A percentile compares a stretch with the other conserved stretches of the same genome.
Evolutionary conservation across 2,113 vertebrate genomes (phyloP).

Genomic region (Lichenostomus cassidix): DNA sequence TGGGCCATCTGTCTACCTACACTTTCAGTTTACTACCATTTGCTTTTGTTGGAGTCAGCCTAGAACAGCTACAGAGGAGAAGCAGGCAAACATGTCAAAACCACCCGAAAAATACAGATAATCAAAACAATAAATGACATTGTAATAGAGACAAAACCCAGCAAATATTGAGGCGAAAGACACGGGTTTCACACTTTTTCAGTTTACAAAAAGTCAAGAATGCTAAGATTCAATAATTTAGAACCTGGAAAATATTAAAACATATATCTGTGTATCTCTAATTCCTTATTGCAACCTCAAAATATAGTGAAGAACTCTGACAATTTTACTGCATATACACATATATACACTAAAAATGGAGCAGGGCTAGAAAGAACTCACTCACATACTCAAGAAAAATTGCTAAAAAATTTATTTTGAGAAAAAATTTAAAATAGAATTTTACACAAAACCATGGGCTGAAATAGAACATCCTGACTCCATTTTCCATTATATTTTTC

Average conservation of each 20-base stretch:
- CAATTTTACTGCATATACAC: too few relatives aligned
- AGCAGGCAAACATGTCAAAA: neutral
- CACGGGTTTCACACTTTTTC: neutral
- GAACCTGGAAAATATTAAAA: neutral
- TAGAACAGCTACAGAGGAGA: neutral
- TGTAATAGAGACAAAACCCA: neutral
- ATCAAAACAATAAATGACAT: neutral
- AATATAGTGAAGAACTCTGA: neutral
- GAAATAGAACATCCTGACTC: neutral
- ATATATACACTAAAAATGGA: neutral
- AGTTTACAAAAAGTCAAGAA: neutral
- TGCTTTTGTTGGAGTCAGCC: neutral
- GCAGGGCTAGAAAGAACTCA: neutral
- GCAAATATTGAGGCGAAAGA: neutral
- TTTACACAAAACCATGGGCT: neutral
- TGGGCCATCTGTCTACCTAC: neutral
- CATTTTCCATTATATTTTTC: neutral
- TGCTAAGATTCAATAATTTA: neutral
- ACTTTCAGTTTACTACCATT: neutral
- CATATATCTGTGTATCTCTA: neutral
- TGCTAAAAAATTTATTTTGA: neutral
- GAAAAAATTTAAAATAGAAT: neutral
- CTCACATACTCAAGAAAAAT: neutral
- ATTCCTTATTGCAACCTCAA: neutral
- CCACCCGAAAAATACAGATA: neutral